Percentiles rank a stretch among this genome's conserved stretches.
phyloP scores from a whole-genome alignment of 2,888 invertebrate species.

The Brenthis ino region DNA sequence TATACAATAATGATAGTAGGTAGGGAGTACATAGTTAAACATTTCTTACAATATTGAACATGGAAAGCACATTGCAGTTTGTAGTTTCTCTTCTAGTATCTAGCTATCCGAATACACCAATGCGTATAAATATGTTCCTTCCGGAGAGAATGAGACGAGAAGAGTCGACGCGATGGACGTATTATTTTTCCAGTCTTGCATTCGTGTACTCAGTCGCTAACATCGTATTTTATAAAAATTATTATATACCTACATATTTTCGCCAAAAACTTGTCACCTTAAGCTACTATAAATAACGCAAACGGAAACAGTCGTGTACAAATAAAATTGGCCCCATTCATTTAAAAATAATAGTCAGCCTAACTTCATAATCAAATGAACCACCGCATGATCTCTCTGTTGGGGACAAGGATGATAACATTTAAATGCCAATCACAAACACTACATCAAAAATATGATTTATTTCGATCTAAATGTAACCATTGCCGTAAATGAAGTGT shows the following conservation, averaged over 20 bases:
- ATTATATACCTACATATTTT: conserved; percentile 18
- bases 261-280: conserved; percentile 19
- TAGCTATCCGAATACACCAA: conserved; percentile 31
- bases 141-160: conserved; percentile 12
- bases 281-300: conserved; percentile 28
- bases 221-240: conserved; percentile 23
- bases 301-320: conserved; percentile 30
- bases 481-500: too few species aligned
- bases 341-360: conserved; percentile 35
- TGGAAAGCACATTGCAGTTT: conserved; percentile 32
- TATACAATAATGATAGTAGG: background rate
- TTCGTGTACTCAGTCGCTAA: conserved; percentile 33
- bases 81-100: background rate
- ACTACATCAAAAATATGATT: too few species aligned
- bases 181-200: conserved; percentile 26
- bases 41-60: conserved; percentile 29
- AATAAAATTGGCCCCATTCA: conserved; percentile 43
- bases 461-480: too few species aligned
- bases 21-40: conserved; percentile 15
- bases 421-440: too few species aligned
- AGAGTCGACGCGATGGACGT: conserved; percentile 25
- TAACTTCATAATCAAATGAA: conserved; percentile 37
- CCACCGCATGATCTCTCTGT: conserved; percentile 32
- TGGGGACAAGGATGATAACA: conserved; percentile 14
- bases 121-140: conserved; percentile 11